phyloP scores from a whole-genome alignment of 1,140 invertebrate genomes.

The Pseudomyrmex gracilis region DNA sequence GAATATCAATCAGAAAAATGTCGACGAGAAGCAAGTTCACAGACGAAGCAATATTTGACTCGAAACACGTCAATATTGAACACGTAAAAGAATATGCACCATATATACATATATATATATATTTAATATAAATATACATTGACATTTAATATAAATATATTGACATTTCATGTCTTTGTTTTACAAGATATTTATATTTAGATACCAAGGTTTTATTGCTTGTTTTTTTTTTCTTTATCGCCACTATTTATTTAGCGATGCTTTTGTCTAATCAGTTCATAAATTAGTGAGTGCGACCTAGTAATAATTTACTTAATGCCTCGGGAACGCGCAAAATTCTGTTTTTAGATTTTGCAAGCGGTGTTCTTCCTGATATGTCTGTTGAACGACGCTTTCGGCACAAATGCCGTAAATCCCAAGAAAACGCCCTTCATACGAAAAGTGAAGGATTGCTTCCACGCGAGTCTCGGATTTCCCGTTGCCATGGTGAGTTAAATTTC shows the following conservation, averaged over 20 bases:
- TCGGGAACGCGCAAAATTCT: conserved; percentile 41
- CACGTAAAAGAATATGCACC: no score
- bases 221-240: no score
- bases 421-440: conserved; percentile 89
- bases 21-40: no score
- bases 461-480: conserved; percentile 91
- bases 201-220: not conserved
- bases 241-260: not conserved
- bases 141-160: no score
- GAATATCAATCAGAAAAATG: no score
- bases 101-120: no score
- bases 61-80: no score
- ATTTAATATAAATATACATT: no score
- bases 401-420: conserved; percentile 88
- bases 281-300: not conserved
- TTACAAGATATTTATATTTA: no score
- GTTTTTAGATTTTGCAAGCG: conserved; percentile 91
- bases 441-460: conserved; percentile 90
- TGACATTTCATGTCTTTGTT: no score
- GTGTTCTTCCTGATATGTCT: conserved; percentile 90
- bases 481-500: conserved; percentile 85
- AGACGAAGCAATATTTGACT: no score
- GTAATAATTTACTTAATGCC: no score
- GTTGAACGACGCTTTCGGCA: conserved; percentile 91
- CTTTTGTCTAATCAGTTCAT: not conserved